Evolutionary conservation across 2,113 vertebrate genomes (phyloP).

Genomic region (Montifringilla adamsi): DNA sequence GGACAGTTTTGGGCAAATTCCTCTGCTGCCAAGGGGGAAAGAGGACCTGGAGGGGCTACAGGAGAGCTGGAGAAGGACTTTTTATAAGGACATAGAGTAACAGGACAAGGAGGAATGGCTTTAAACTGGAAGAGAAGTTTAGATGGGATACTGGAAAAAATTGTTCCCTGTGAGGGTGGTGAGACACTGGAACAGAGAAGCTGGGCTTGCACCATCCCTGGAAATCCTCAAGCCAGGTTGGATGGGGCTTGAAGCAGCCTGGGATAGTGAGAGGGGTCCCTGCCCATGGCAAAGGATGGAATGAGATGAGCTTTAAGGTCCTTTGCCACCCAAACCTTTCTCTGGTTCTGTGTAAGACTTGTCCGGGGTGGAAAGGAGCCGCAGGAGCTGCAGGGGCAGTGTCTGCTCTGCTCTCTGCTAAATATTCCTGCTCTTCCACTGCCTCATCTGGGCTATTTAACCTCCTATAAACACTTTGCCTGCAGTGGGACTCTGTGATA

Average conservation of each 20-base stretch:
- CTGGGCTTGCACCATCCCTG: neutral
- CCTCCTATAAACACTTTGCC: neutral
- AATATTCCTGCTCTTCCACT: neutral
- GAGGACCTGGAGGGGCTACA: neutral
- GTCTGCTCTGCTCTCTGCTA: neutral
- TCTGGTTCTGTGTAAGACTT: accelerated
- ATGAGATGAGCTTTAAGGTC: neutral
- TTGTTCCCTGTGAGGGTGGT: neutral
- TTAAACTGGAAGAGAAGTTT: neutral
- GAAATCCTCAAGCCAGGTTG: neutral
- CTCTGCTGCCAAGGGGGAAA: neutral
- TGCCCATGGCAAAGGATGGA: neutral
- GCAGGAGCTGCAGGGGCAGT: neutral
- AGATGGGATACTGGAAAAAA: neutral
- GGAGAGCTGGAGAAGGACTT: neutral
- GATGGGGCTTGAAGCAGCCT: neutral
- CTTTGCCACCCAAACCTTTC: neutral
- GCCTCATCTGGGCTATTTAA: neutral
- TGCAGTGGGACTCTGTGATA: neutral
- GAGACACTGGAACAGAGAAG: neutral
- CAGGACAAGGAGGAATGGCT: neutral
- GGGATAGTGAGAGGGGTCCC: neutral
- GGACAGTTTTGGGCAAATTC: neutral
- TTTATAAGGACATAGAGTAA: neutral
- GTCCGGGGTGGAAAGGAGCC: neutral